These are phyloP conservation scores for Pomatostomus ruficeps DNA, from an alignment of 2,113 vertebrate genomes.

Conservation along the genomic window DNA sequence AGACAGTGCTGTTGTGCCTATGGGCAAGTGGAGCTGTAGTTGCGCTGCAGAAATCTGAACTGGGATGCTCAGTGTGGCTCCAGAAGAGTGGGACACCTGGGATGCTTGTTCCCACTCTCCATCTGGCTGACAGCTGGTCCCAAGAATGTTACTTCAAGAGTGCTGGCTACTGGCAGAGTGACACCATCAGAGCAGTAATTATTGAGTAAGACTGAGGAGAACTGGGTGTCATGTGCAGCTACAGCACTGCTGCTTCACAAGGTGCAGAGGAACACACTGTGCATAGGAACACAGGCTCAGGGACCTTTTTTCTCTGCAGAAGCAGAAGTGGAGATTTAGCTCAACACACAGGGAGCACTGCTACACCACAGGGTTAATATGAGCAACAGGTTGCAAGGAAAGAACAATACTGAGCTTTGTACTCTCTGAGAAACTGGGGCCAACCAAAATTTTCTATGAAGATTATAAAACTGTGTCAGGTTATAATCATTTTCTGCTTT, in stretches of 20 bases:
- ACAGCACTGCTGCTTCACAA: background rate
- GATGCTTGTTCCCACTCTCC: background rate
- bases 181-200: background rate
- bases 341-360: background rate
- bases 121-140: background rate
- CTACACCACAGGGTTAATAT: background rate
- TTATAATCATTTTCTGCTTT: slow-evolving; percentile 48
- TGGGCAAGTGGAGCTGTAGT: background rate
- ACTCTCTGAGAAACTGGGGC: background rate
- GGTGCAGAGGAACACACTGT: background rate
- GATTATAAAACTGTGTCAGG: slow-evolving; percentile 5
- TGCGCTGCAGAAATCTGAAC: background rate
- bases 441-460: background rate
- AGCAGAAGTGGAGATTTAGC: background rate
- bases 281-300: rapidly evolving
- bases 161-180: background rate
- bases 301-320: background rate
- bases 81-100: background rate
- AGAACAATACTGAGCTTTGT: background rate
- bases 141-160: background rate
- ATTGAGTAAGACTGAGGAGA: background rate
- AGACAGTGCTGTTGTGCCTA: background rate
- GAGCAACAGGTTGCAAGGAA: background rate
- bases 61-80: background rate
- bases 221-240: background rate